Evolutionary conservation across 35 echinoderm and acorn worm genomes (phyloP).

Genomic region (Eucidaris tribuloides): DNA sequence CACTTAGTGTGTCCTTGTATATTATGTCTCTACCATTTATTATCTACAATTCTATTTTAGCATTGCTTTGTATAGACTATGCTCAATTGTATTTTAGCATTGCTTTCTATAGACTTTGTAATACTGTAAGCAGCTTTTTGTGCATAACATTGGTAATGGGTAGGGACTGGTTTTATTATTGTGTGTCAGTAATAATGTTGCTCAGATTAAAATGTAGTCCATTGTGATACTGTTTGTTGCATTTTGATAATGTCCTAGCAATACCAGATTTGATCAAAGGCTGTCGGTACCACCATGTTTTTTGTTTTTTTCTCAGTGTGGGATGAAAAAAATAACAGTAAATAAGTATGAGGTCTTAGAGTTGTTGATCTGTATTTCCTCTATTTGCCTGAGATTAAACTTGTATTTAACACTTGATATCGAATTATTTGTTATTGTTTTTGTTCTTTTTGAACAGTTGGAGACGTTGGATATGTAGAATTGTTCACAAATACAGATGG

Average conservation of each 20-base stretch:
- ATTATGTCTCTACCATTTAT: no score
- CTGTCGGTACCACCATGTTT: not conserved
- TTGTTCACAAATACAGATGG: conserved; percentile 68
- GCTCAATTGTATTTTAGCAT: no score
- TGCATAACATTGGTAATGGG: no score
- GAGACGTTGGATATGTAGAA: conserved; percentile 88
- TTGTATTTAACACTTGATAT: not conserved
- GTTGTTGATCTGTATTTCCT: not conserved
- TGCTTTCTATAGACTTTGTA: no score
- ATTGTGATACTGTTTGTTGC: no score
- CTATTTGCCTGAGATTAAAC: not conserved
- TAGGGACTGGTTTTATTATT: no score
- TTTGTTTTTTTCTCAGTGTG: not conserved
- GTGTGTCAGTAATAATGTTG: no score
- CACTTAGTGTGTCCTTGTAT: no score
- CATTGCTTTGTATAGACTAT: no score
- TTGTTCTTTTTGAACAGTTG: conserved; percentile 50
- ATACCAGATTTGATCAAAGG: not conserved
- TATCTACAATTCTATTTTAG: no score
- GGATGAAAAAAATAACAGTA: not conserved
- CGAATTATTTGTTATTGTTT: not conserved
- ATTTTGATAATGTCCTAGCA: not conserved
- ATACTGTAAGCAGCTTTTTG: no score
- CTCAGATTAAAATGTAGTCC: no score
- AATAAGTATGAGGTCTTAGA: not conserved